Evolutionary conservation across 2,797 vertebrate species (phyloP), one percentile per base, ranked within the genome.

Genomic region (Anas georgica): DNA sequence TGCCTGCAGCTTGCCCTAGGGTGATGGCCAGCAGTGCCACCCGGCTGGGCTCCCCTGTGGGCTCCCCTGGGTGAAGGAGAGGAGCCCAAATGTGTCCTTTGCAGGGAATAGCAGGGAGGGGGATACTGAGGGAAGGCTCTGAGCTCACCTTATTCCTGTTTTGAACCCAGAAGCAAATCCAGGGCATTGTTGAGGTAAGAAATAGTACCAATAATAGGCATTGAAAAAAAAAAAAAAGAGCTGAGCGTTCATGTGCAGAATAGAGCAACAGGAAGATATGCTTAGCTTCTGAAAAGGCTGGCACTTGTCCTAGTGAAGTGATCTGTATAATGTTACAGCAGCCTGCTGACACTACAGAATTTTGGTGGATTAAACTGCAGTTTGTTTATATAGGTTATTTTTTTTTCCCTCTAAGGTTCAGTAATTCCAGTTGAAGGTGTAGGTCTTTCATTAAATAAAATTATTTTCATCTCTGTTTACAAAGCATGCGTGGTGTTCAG

Each of bases 251-350:
- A 2, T 62, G 20, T 88, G 68, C 67, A 37, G 84, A 59, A 31
- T 39, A 63, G 78, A 86, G 88, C 78, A 90, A 73, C 52, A 84
- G 79, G 45, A 74, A 82, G 81, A 63, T 88, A 67, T 3, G 59
- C 0, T 6, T 28, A 79, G 74, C 88, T 88, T 31, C 74, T 94
- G 77, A 48, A 84, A 69, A 91, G 74, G 55, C 63, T 95, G 91
- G 86, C 90, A 20, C 31, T 70, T 70, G 33, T 90, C 59, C 69
- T 45, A 1, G 78, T 80, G 68, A 68, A 77, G 25, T 0, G 1
- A 45, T 91, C 86, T 73, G 81, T 77, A 74, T 95, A 75, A 80
- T 72, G 75, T 94, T 95, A 74, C 78, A 77, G 75, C 7, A 85
- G 56, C 46, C 75, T 92, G 92, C 88, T 96, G 93, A 94, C 15